phyloP scores from a whole-genome alignment of 2,797 vertebrate species.

The Atherinosoma microstoma region DNA sequence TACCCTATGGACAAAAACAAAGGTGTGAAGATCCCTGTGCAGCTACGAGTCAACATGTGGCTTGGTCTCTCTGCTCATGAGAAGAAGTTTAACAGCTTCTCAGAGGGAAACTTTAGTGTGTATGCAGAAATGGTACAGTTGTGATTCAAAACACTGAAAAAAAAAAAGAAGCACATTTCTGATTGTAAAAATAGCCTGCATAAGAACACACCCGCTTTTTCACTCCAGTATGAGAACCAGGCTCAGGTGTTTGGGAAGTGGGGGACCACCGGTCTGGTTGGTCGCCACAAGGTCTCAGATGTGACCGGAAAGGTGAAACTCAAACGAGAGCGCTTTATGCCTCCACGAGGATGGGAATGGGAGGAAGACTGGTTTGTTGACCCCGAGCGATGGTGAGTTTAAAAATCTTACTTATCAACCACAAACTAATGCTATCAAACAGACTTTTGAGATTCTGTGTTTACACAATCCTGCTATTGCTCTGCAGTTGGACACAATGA shows the following conservation, averaged over 20 bases:
- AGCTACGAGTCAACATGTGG: constrained; percentile 95
- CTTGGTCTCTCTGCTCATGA: constrained; percentile 90
- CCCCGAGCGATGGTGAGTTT: constrained; percentile 89
- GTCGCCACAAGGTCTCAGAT: constrained; percentile 93
- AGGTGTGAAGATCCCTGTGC: constrained; percentile 89
- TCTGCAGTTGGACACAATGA: background rate
- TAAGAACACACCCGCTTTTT: background rate
- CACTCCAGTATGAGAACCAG: constrained; percentile 95
- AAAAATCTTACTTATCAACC: constrained; percentile 3
- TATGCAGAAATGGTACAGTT: constrained; percentile 93
- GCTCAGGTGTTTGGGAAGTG: constrained; percentile 93
- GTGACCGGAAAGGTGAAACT: constrained; percentile 98
- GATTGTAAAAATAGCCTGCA: background rate
- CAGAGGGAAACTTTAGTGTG: constrained; percentile 95
- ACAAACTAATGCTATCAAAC: background rate
- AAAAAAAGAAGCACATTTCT: background rate
- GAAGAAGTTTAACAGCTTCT: constrained; percentile 94
- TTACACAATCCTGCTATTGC: constrained; percentile 33
- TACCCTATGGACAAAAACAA: constrained; percentile 93
- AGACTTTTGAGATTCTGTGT: constrained; percentile 3
- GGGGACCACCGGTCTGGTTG: constrained; percentile 94
- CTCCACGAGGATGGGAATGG: constrained; percentile 95
- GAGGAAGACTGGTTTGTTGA: constrained; percentile 93
- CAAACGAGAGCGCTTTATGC: constrained; percentile 93
- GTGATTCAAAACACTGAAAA: background rate